phyloP scores from a whole-genome alignment of 2,888 invertebrate species.

The Aspidiotus destructor region DNA sequence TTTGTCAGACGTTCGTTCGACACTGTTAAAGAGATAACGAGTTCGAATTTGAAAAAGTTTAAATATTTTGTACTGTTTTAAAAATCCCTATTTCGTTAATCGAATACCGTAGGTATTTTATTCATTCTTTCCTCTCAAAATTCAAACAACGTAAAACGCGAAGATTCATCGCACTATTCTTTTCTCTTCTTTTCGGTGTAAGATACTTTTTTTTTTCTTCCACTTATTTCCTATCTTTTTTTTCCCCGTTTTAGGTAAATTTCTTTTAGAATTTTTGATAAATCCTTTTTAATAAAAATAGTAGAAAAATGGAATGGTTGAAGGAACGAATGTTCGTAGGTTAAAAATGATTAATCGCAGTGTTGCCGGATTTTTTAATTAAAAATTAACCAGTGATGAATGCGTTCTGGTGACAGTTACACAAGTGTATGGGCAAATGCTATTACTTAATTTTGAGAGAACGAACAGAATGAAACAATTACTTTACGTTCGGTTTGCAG shows the following conservation, averaged over 20 bases:
- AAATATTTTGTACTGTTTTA: too few relatives aligned
- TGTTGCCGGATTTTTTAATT: slow-evolving; percentile 31
- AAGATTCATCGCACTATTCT: slow-evolving; percentile 23
- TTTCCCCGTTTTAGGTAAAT: slow-evolving; percentile 20
- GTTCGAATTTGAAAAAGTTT: too few relatives aligned
- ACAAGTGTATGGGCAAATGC: slow-evolving; percentile 33
- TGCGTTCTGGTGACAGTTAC: slow-evolving; percentile 30
- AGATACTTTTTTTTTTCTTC: too few relatives aligned
- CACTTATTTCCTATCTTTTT: too few relatives aligned
- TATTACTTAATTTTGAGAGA: slow-evolving; percentile 29
- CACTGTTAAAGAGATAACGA: too few relatives aligned
- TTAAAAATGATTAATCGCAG: slow-evolving; percentile 32
- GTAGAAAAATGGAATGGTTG: slow-evolving; percentile 22
- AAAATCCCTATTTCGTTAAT: too few relatives aligned
- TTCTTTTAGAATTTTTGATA: slow-evolving; percentile 32
- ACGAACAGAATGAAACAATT: slow-evolving; percentile 32
- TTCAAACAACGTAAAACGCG: slow-evolving; percentile 16
- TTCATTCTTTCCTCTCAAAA: not conserved
- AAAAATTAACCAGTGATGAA: slow-evolving; percentile 33
- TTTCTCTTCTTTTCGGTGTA: not conserved
- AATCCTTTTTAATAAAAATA: slow-evolving; percentile 23
- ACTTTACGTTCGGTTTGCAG: slow-evolving; percentile 16
- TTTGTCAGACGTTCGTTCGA: too few relatives aligned
- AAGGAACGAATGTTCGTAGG: slow-evolving; percentile 30
- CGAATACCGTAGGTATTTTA: too few relatives aligned